phyloP scores from a whole-genome alignment of 2,113 vertebrate genomes.

The Phoxinus phoxinus region DNA sequence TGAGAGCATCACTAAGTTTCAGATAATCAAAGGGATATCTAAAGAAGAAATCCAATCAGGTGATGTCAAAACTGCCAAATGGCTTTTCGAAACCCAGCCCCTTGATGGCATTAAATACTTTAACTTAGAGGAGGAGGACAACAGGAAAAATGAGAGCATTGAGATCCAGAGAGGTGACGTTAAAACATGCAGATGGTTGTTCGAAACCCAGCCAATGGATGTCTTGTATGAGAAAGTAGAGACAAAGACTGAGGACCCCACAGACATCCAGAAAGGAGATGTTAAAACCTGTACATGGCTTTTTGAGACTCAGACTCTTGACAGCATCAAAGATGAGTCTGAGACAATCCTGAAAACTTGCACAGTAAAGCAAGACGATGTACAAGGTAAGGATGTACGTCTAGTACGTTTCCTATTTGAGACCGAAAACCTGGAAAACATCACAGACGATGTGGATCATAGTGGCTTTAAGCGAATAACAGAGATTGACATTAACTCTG shows the following conservation, averaged over 20 bases:
- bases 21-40: constrained; percentile 91
- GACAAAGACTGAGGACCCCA: constrained; percentile 66
- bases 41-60: constrained; percentile 89
- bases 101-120: constrained; percentile 86
- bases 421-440: constrained; percentile 87
- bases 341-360: constrained; percentile 79
- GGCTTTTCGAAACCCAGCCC: constrained; percentile 92
- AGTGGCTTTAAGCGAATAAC: constrained; percentile 79
- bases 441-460: constrained; percentile 79
- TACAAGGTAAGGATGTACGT: constrained; percentile 86
- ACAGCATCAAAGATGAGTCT: constrained; percentile 84
- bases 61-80: constrained; percentile 91
- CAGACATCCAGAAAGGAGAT: constrained; percentile 87
- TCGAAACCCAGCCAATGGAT: constrained; percentile 93
- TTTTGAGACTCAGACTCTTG: constrained; percentile 90
- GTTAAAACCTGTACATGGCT: constrained; percentile 91
- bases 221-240: constrained; percentile 86
- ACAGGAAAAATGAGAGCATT: constrained; percentile 66
- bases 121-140: constrained; percentile 78
- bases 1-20: constrained; percentile 86
- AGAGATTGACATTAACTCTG: constrained; percentile 84
- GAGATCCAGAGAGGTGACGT: constrained; percentile 87
- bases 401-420: constrained; percentile 88
- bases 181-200: constrained; percentile 89
- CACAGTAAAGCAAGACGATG: constrained; percentile 83